A percentile compares a stretch with the other conserved stretches of the same genome.
phyloP scores from a whole-genome alignment of 1,140 invertebrate genomes.

The Ctenoplectra terminalis region DNA sequence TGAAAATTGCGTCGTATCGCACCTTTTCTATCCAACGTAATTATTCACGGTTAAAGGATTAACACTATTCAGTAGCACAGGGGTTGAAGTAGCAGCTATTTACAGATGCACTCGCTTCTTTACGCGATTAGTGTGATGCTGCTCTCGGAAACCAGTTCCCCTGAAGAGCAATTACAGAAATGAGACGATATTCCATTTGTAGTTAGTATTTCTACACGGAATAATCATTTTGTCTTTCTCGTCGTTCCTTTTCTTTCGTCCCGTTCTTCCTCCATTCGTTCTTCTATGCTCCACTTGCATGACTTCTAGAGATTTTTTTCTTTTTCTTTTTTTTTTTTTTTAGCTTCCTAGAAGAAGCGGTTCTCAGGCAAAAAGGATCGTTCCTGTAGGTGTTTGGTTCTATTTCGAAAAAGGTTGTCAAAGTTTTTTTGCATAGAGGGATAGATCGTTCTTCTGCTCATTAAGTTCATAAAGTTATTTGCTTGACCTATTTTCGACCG shows the following conservation, averaged over 20 bases:
- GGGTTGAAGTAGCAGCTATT: background rate
- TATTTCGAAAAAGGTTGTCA: background rate
- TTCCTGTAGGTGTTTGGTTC: background rate
- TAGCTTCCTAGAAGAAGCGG: background rate
- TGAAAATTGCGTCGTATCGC: background rate
- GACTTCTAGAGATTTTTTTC: slow-evolving; percentile 13
- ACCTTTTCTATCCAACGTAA: background rate
- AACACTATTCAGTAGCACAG: slow-evolving; percentile 24
- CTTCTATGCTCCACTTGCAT: background rate
- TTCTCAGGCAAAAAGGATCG: background rate
- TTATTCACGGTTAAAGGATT: slow-evolving; percentile 27
- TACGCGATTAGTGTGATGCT: slow-evolving; percentile 25
- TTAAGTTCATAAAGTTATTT: slow-evolving; percentile 37
- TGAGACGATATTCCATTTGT: slow-evolving; percentile 38
- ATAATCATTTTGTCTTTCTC: slow-evolving; percentile 29
- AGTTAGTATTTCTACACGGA: slow-evolving; percentile 27
- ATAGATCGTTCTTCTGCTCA: slow-evolving; percentile 10
- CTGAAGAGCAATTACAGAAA: slow-evolving; percentile 42
- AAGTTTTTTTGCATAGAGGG: background rate
- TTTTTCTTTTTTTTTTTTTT: too few relatives aligned
- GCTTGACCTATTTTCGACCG: slow-evolving; percentile 18
- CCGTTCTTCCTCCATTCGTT: background rate
- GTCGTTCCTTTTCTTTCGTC: background rate
- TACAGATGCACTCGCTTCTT: background rate
- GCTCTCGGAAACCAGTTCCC: slow-evolving; percentile 30